Conservation (phyloP, 2,797 vertebrate genomes). For the Luscinia megarhynchos region DNA sequence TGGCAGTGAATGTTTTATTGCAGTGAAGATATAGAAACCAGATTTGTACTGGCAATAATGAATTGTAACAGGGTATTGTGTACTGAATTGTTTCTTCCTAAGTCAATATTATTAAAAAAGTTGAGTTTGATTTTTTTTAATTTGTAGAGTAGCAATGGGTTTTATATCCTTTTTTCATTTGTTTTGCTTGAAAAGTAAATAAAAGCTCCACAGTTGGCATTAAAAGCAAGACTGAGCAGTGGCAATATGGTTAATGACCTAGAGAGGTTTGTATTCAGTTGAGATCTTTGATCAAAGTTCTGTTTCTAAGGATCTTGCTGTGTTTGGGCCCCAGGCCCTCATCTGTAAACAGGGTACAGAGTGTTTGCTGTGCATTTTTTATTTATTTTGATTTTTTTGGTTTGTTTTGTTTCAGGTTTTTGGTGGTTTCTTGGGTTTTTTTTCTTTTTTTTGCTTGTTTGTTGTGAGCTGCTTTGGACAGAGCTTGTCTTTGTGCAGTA, state of each 20-base stretch:
- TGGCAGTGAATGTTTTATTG: conserved; percentile 1
- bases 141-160: not conserved
- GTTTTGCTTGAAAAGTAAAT: not conserved
- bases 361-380: not conserved
- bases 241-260: not conserved
- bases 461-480: not conserved
- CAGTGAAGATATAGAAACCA: not conserved
- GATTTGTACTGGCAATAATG: not conserved
- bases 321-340: not conserved
- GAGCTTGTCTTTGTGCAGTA: not conserved
- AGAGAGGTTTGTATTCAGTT: not conserved
- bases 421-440: too few species aligned
- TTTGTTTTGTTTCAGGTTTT: not conserved
- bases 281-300: not conserved
- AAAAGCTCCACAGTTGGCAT: not conserved
- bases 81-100: not conserved
- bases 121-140: not conserved
- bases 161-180: not conserved
- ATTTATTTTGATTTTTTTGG: not conserved
- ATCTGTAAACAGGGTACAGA: not conserved
- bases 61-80: not conserved
- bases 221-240: not conserved
- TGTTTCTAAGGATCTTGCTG: not conserved
- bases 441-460: not conserved
- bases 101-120: not conserved